Percentiles rank a stretch among this genome's conserved stretches.
These are phyloP conservation scores for Tupiocoris notatus DNA, from an alignment of 2,888 invertebrate genomes.

Conservation along the genomic window DNA sequence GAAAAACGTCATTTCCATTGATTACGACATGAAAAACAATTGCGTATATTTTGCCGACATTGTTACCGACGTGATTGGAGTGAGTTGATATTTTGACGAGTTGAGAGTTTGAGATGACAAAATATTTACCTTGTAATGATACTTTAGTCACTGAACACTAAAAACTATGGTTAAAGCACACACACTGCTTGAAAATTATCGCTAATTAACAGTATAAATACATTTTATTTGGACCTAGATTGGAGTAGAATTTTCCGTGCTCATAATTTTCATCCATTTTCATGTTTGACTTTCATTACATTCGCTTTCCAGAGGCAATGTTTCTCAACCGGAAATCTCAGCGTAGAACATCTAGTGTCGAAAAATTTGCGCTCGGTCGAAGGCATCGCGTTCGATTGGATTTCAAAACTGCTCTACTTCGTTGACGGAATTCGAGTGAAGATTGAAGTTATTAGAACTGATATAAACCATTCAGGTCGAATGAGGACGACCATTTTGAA, in stretches of 20 bases:
- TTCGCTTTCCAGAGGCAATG: constrained; percentile 61
- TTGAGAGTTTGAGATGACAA: no score
- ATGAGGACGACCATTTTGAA: constrained; percentile 75
- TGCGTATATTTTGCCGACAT: constrained; percentile 90
- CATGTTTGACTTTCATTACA: neutral
- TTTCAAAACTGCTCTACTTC: constrained; percentile 81
- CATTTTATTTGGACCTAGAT: no score
- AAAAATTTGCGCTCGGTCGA: constrained; percentile 77
- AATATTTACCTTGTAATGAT: neutral
- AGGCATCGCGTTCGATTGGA: constrained; percentile 87
- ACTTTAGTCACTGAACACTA: neutral
- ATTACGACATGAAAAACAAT: constrained; percentile 79
- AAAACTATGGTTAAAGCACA: neutral
- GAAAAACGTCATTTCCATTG: constrained; percentile 80
- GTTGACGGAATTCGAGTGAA: constrained; percentile 76
- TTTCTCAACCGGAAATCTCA: constrained; percentile 64
- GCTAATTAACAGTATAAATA: neutral
- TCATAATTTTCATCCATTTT: neutral
- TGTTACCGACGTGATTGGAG: constrained; percentile 71
- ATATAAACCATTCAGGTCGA: constrained; percentile 62
- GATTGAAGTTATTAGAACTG: constrained; percentile 77
- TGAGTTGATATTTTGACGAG: constrained; percentile 52
- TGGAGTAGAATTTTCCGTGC: no score
- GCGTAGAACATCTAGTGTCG: constrained; percentile 70
- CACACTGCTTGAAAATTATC: neutral